Conservation (phyloP, 37 sponge, comb jelly and placozoan species). For the Halichondria panicea region DNA sequence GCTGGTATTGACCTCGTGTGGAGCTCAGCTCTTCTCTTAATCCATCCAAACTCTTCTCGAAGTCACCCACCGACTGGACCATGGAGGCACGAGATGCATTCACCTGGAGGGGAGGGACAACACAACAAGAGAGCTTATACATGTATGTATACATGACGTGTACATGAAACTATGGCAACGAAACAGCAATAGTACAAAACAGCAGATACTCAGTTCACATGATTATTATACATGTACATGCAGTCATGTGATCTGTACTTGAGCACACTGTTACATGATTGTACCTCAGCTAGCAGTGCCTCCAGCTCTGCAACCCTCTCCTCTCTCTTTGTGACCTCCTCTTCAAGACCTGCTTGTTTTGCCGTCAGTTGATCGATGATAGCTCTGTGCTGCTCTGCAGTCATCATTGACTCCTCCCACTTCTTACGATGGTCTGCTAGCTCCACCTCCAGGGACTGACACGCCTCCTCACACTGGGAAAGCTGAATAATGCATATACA, state of each 20-base stretch:
- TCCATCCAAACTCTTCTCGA: not conserved
- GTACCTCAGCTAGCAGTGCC: slow-evolving; percentile 22
- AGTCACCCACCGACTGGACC: not conserved
- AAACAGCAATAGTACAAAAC: not conserved
- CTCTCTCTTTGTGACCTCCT: slow-evolving; percentile 4
- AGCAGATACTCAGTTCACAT: not conserved
- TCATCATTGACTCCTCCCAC: slow-evolving; percentile 24
- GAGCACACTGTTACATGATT: not conserved
- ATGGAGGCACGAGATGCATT: not conserved
- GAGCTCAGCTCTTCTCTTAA: slow-evolving; percentile 11
- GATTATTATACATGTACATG: too few species aligned
- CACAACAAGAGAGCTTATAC: not conserved
- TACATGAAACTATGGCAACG: not conserved
- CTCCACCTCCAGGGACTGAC: slow-evolving; percentile 38
- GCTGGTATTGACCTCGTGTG: not conserved
- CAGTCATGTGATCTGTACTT: too few species aligned
- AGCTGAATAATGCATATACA: too few species aligned
- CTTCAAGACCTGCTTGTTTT: slow-evolving; percentile 8
- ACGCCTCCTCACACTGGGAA: slow-evolving; percentile 19
- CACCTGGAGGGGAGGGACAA: slow-evolving; percentile 1
- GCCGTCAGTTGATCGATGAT: not conserved
- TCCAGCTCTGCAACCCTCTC: slow-evolving; percentile 27
- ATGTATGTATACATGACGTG: not conserved
- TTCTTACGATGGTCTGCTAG: slow-evolving; percentile 10
- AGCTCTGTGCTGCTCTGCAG: not conserved